Evolutionary conservation across 2,888 invertebrate species (phyloP), one percentile per base, ranked within the genome.

Genomic region (Drosophila algonquin): DNA sequence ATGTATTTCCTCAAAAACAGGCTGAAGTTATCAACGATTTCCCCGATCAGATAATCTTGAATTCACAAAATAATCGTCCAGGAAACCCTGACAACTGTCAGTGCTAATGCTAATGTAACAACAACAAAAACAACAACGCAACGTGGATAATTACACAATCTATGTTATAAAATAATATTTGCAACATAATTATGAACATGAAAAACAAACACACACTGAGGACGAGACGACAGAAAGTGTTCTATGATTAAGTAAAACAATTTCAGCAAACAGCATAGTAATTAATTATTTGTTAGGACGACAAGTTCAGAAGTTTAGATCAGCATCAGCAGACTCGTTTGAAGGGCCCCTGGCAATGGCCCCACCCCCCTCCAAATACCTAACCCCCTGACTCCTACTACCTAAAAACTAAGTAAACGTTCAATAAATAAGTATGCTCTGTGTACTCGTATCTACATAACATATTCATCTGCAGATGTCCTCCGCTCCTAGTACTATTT

Each of bases 1-100:
- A 40, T n/a, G 14, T 40, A n/a, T 40, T 40, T 40, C 5, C 30
- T 30, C 8, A 30, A 30, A 30, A 30, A 30, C 90, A 94, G 93
- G 97, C 97, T 79, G 98, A 98, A 91, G 94, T 98, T 72, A 98
- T 97, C 94, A 98, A 98, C 93, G 98, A 99, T 93, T 99, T 99
- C 92, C 99, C 99, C 47, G 98, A 98, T 93, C 97, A 98, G 94
- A 98, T 99, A 92, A 97, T 96, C 92, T 94, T 98, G 89, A 95
- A 95, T 82, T 94, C 95, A 83, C 95, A 95, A 91, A 95, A 95
- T 91, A 94, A 94, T 87, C 95, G 94, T 91, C 95, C 94, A 90
- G 94, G 95, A 91, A 96, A 95, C 90, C 94, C 94, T 82, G 95
- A 95, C 92, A 95, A 95, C 91, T 95, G 95, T 93, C 95, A 95